Conservation (phyloP, 2,888 invertebrate genomes). For the Bruchidius siliquastri region DNA sequence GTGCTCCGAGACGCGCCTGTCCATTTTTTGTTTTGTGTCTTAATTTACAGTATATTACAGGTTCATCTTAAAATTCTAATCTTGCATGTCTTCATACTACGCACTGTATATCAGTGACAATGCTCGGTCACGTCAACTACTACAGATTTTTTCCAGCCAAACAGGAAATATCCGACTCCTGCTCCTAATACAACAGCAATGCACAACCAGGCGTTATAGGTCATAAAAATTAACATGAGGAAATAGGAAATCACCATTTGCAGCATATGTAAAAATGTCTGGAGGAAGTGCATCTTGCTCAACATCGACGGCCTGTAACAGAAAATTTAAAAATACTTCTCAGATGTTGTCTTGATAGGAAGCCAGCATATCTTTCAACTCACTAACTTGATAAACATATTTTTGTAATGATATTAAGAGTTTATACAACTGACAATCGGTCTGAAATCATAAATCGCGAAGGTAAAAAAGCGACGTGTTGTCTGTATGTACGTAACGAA, state of each 20-base stretch:
- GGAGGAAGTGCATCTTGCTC: slow-evolving; percentile 76
- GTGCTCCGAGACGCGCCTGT: not conserved
- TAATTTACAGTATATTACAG: not conserved
- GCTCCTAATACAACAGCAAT: slow-evolving; percentile 84
- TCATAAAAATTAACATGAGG: slow-evolving; percentile 96
- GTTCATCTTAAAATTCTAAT: not conserved
- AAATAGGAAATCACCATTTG: slow-evolving; percentile 90
- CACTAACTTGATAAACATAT: too few relatives aligned
- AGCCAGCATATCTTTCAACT: too few relatives aligned
- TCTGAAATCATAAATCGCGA: too few relatives aligned
- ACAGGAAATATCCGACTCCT: slow-evolving; percentile 87
- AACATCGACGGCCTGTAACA: slow-evolving; percentile 75
- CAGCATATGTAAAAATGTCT: slow-evolving; percentile 82
- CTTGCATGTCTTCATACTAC: not conserved
- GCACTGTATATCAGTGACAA: slow-evolving; percentile 64
- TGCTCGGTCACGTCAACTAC: slow-evolving; percentile 94
- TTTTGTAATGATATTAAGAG: too few relatives aligned
- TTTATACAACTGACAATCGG: too few relatives aligned
- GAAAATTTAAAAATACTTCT: too few relatives aligned
- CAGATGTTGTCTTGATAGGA: slow-evolving; percentile 2
- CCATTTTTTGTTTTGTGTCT: not conserved
- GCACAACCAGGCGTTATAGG: slow-evolving; percentile 92
- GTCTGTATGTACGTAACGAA: too few relatives aligned
- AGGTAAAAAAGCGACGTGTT: too few relatives aligned
- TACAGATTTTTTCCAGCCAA: slow-evolving; percentile 93